Base-by-base conservation (phyloP, 2,113 vertebrate species). In the Ellobius talpinus region DNA sequence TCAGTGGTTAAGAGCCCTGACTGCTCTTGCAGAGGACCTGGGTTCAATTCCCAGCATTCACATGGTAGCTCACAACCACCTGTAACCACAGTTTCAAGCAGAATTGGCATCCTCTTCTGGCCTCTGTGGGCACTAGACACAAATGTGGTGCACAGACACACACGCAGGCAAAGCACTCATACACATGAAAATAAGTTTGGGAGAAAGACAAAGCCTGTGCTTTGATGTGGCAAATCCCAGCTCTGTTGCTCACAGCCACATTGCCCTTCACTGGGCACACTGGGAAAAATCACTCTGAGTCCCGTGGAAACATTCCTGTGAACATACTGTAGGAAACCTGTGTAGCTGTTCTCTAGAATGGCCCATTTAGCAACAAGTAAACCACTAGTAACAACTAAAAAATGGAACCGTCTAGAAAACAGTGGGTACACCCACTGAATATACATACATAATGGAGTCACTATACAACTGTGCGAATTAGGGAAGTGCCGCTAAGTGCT, bases 351-450 rank as follows among this genome's bases (percentile, higher is more conserved):
- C 94, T 91, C 77, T 68, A 94, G 39, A 89, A 77, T 13, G 42
- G 12, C 55, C 36, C 26, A 65, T 1, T 50, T 45, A 21, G 19
- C 16, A 68, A 74, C 42, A 72, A 39, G 23, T 29, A 70, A 70
- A 42, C 50, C 52, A 26, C 39, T 29, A 89, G 12, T 33, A 65
- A 89, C 31, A 94, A 70, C 21, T 90, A 88, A 90, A 96, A 92
- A 45, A 12, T 39, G 13, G 65, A 96, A 90, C 66, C 29, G 70
- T n/a, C 88, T 85, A 17, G 5, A 79, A 74, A 89, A 95, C 26
- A 68, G 76, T 8, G 16, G 81, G 76, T 33, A 76, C 10, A 74
- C 58, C 66, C 42, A 65, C 1, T 52, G 50, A 66, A 9, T 55
- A 12, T 39, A 65, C 3, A 33, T 33, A 79, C 2, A 66, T 36